phyloP scores from a whole-genome alignment of 2,888 invertebrate species.

The Xanthia icteritia region DNA sequence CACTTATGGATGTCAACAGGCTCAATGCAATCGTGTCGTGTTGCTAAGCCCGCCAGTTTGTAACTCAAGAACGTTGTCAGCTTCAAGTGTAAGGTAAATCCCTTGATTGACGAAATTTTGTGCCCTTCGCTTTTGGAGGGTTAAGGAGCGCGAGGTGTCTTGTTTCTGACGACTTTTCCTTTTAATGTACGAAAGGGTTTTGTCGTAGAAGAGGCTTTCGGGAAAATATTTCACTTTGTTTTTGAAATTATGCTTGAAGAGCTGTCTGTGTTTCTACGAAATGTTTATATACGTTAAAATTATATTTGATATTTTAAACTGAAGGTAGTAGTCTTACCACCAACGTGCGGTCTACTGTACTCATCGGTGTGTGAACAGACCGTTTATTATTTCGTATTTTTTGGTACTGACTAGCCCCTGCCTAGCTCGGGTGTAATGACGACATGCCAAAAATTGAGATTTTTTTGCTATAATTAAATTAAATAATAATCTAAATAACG shows the following conservation, averaged over 20 bases:
- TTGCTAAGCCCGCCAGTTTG: constrained; percentile 84
- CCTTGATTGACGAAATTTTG: constrained; percentile 87
- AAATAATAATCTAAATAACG: too few species aligned
- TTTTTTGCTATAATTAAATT: too few species aligned
- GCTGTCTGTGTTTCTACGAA: not conserved
- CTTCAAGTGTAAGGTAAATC: constrained; percentile 87
- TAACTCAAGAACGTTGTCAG: constrained; percentile 87
- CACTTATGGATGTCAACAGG: constrained; percentile 73
- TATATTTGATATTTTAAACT: not conserved
- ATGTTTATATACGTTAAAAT: not conserved
- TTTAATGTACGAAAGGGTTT: constrained; percentile 72
- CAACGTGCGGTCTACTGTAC: not conserved
- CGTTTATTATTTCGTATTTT: not conserved
- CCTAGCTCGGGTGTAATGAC: too few species aligned
- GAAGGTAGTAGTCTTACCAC: not conserved
- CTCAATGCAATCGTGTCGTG: constrained; percentile 81
- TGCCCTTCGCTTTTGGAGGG: constrained; percentile 77
- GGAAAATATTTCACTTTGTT: constrained; percentile 45
- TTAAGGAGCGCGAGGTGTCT: constrained; percentile 78
- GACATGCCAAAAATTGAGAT: not conserved
- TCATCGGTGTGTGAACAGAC: not conserved
- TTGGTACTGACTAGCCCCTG: not conserved
- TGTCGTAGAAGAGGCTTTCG: constrained; percentile 57
- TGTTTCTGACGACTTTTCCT: constrained; percentile 77
- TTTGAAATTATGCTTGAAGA: constrained; percentile 24